phyloP scores from a whole-genome alignment of 2,888 invertebrate genomes.

The Philereme transversata region DNA sequence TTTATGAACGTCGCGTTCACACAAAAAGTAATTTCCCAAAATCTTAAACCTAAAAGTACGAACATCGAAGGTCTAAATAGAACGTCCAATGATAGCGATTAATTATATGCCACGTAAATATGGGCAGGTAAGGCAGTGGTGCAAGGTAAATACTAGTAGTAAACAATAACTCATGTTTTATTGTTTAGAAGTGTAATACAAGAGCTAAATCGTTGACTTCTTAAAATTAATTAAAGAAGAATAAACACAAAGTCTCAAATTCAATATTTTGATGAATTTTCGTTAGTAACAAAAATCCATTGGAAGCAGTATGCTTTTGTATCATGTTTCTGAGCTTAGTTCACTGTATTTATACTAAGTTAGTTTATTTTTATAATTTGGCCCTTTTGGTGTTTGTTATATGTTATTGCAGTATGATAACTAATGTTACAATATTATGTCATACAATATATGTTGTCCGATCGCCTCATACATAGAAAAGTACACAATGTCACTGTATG shows the following conservation, averaged over 20 bases:
- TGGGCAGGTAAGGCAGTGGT: constrained; percentile 29
- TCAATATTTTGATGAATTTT: too few species aligned
- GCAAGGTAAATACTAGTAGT: constrained; percentile 29
- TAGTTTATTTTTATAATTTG: not conserved
- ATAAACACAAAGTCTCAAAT: too few species aligned
- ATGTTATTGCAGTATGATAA: not conserved
- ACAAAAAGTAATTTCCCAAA: constrained; percentile 53
- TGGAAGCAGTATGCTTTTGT: not conserved
- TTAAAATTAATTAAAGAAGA: too few species aligned
- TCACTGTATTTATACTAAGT: not conserved
- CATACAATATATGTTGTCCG: not conserved
- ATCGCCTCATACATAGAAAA: not conserved
- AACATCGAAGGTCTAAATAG: constrained; percentile 56
- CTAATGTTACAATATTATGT: not conserved
- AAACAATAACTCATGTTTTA: constrained; percentile 1
- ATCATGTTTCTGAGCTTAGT: constrained; percentile 1
- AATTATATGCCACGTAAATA: constrained; percentile 20
- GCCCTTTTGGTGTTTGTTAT: not conserved
- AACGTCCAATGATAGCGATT: constrained; percentile 45
- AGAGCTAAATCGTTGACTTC: constrained; percentile 1
- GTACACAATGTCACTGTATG: not conserved
- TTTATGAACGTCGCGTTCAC: constrained; percentile 57
- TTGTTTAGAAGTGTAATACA: constrained; percentile 2
- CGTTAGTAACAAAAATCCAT: too few species aligned
- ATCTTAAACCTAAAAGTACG: constrained; percentile 48